phyloP scores from a whole-genome alignment of 2,113 vertebrate species.

The Chelonoidis abingdonii region DNA sequence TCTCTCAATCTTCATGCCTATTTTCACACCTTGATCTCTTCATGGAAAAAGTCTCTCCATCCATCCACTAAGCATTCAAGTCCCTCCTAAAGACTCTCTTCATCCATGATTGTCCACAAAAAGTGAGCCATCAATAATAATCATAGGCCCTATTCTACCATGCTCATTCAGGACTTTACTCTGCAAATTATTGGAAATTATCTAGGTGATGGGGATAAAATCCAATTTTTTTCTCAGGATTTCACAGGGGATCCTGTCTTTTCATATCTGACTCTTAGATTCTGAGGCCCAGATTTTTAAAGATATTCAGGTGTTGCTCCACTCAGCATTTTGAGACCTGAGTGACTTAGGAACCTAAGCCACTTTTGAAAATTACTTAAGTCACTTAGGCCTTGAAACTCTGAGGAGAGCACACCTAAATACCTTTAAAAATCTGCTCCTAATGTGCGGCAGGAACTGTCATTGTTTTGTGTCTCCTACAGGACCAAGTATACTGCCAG shows the following conservation, averaged over 20 bases:
- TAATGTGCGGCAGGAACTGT: not conserved
- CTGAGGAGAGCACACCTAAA: too few relatives aligned
- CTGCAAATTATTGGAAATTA: not conserved
- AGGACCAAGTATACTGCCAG: not conserved
- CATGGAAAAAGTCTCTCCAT: not conserved
- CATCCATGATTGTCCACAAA: not conserved
- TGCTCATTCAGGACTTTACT: not conserved
- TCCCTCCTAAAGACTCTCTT: not conserved
- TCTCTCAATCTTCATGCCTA: not conserved
- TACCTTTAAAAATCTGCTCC: not conserved
- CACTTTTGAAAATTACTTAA: too few relatives aligned
- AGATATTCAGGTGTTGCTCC: not conserved
- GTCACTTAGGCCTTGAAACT: too few relatives aligned
- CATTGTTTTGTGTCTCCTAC: not conserved
- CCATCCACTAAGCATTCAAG: not conserved
- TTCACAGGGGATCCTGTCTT: not conserved
- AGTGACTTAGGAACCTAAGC: not conserved
- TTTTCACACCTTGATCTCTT: not conserved
- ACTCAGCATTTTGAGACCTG: not conserved
- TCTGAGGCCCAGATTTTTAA: not conserved
- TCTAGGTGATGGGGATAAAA: not conserved
- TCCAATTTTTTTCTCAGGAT: accelerated
- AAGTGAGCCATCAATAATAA: not conserved
- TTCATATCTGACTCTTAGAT: not conserved
- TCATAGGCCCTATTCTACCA: not conserved